Evolutionary conservation across 1,140 invertebrate genomes (phyloP).

Genomic region (Globodera rostochiensis): DNA sequence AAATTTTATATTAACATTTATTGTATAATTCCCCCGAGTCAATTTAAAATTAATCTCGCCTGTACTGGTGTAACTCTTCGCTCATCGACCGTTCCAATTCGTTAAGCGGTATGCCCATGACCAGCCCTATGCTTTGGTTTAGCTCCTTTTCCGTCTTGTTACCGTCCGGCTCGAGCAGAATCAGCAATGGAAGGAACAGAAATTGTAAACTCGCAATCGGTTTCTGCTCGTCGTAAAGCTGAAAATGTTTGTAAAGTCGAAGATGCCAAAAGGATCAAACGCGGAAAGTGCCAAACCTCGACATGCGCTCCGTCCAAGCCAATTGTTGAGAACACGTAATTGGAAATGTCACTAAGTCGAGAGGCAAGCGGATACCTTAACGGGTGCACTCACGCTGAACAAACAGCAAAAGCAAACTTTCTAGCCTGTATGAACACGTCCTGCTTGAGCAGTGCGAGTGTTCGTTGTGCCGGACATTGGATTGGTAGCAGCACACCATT

Average conservation of each 20-base stretch:
- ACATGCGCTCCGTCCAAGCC: slow-evolving; percentile 35
- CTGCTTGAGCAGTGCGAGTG: slow-evolving; percentile 45
- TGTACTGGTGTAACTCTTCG: slow-evolving; percentile 49
- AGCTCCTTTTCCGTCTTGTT: slow-evolving; percentile 44
- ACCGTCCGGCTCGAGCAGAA: slow-evolving; percentile 46
- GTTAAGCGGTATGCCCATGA: slow-evolving; percentile 15
- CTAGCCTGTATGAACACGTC: slow-evolving; percentile 51
- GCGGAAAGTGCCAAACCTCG: slow-evolving; percentile 8
- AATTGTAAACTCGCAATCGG: slow-evolving; percentile 15
- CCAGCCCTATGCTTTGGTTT: slow-evolving; percentile 31
- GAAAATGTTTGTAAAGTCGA: background rate
- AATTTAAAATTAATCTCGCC: slow-evolving; percentile 2
- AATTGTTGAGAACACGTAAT: slow-evolving; percentile 47
- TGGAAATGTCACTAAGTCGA: slow-evolving; percentile 36
- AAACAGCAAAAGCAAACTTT: slow-evolving; percentile 36
- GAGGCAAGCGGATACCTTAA: slow-evolving; percentile 40
- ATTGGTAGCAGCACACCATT: slow-evolving; percentile 50
- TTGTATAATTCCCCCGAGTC: too few relatives aligned
- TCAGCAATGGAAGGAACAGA: slow-evolving; percentile 50
- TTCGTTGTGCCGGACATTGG: slow-evolving; percentile 37
- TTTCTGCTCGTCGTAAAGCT: slow-evolving; percentile 47
- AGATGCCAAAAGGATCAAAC: background rate
- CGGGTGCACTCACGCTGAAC: background rate
- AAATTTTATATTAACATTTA: too few relatives aligned
- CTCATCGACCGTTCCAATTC: slow-evolving; percentile 47